Evolutionary conservation across 2,888 invertebrate genomes (phyloP).

Genomic region (Eupeodes latifasciatus): DNA sequence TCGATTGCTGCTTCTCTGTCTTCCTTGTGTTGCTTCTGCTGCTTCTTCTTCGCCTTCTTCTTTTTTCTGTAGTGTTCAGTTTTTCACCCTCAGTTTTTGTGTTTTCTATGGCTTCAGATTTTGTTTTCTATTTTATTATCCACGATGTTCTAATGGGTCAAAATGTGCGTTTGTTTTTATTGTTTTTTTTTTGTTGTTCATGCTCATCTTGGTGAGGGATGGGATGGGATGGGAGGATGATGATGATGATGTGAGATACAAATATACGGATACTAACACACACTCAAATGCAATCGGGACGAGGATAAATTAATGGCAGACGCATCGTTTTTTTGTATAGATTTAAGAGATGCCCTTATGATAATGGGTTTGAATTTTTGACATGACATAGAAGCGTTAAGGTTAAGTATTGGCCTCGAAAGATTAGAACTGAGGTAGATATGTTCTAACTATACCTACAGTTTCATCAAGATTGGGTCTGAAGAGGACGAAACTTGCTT

Average conservation of each 20-base stretch:
- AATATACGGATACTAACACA: constrained; percentile 21
- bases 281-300: constrained; percentile 55
- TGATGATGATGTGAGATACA: constrained; percentile 9
- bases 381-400: background rate
- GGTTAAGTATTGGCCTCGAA: constrained; percentile 2
- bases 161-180: constrained; percentile 74
- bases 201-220: constrained; percentile 42
- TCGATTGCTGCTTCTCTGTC: constrained; percentile 73
- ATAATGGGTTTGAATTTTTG: constrained; percentile 21
- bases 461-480: too few species aligned
- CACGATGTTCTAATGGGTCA: constrained; percentile 73
- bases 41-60: constrained; percentile 50
- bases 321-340: constrained; percentile 54
- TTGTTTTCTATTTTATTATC: constrained; percentile 69
- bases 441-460: too few species aligned
- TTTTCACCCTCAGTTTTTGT: constrained; percentile 66
- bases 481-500: too few species aligned
- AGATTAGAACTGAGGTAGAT: too few species aligned
- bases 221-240: background rate
- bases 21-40: constrained; percentile 44
- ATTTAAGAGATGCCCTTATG: constrained; percentile 62
- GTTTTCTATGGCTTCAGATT: constrained; percentile 72
- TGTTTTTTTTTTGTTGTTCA: constrained; percentile 53
- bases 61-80: constrained; percentile 30
- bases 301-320: constrained; percentile 64